A percentile compares a stretch with the other conserved stretches of the same genome.
phyloP scores from a whole-genome alignment of 1,140 invertebrate genomes.

The Drosophila insularis region DNA sequence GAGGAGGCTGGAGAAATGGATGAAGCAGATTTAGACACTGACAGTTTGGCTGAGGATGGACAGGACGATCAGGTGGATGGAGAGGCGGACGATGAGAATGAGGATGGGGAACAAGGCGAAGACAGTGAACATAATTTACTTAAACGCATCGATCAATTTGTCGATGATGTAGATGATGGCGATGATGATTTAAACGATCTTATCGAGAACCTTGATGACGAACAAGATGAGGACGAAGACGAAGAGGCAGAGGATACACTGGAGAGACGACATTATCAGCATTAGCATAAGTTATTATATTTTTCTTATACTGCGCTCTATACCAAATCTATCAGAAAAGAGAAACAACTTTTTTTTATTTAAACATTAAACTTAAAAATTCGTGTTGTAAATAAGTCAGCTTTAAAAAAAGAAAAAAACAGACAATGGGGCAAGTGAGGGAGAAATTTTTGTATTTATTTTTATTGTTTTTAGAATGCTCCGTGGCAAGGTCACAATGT shows the following conservation, averaged over 20 bases:
- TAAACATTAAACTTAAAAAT: slow-evolving; percentile 40
- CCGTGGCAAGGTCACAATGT: slow-evolving; percentile 38
- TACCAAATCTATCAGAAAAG: slow-evolving; percentile 74
- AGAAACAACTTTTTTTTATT: slow-evolving; percentile 55
- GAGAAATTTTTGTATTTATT: slow-evolving; percentile 44
- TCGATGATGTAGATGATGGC: slow-evolving; percentile 66
- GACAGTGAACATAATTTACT: slow-evolving; percentile 65
- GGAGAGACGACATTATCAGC: slow-evolving; percentile 44
- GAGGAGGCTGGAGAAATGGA: slow-evolving; percentile 37
- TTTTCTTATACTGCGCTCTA: slow-evolving; percentile 74
- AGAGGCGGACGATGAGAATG: slow-evolving; percentile 36
- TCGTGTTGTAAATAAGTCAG: slow-evolving; percentile 68
- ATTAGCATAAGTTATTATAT: slow-evolving; percentile 41
- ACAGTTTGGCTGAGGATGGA: slow-evolving; percentile 18
- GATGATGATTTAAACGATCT: slow-evolving; percentile 71
- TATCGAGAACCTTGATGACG: slow-evolving; percentile 48
- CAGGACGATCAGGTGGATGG: slow-evolving; percentile 25
- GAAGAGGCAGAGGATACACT: slow-evolving; percentile 29
- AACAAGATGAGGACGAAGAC: slow-evolving; percentile 23
- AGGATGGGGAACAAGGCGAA: slow-evolving; percentile 26
- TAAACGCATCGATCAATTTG: slow-evolving; percentile 75
- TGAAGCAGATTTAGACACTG: slow-evolving; percentile 24
- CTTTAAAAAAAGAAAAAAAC: slow-evolving; percentile 47
- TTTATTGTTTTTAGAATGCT: slow-evolving; percentile 32
- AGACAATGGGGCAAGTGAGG: not conserved